Base-by-base conservation (phyloP, 2,888 invertebrate genomes). In the Cephalotes varians region DNA sequence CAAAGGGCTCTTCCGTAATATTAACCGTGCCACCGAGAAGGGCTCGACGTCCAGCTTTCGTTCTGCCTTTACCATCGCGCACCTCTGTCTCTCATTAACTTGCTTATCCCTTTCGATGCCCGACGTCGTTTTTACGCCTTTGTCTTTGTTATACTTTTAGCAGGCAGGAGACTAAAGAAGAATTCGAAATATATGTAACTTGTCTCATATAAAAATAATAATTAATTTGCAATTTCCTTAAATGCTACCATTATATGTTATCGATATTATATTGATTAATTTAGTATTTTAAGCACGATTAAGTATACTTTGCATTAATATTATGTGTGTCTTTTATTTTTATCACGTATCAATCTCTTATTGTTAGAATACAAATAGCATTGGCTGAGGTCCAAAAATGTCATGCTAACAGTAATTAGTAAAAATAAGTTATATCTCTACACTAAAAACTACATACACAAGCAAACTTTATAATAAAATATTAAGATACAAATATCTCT, bases 1-100 rank as follows among this genome's bases (percentile, higher is more conserved):
- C 87, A 91, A 92, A 91, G 90, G 88, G 91, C 89, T 90, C 87
- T 88, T 91, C 84, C 88, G 84, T 87, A 87, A 89, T 92, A 92
- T 92, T 91, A 92, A 90, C 91, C 86, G 86, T 86, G 83, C 90
- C 74, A 71, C 60, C 85, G 88, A 84, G 86, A 87, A 89, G 86
- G 85, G 87, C 88, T 88, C 82, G 74, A 81, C 86, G 86, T 86
- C 79, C 87, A 83, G 80, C 83, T 82, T 85, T 81, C 86, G 21
- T 80, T 69, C 84, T 74, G 72, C 65, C 81, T 77, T 64, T 76
- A 65, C 44, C 56, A 47, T 64, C 77, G 69, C 69, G 62, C 64
- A 81, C 81, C 82, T 87, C 86, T 64, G 69, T 86, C 82, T 86
- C 83, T 82, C 85, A 64, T 81, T 86, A 54, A 67, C 54, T 51